Conservation (phyloP, 2,113 vertebrate genomes). For the Etheostoma spectabile region DNA sequence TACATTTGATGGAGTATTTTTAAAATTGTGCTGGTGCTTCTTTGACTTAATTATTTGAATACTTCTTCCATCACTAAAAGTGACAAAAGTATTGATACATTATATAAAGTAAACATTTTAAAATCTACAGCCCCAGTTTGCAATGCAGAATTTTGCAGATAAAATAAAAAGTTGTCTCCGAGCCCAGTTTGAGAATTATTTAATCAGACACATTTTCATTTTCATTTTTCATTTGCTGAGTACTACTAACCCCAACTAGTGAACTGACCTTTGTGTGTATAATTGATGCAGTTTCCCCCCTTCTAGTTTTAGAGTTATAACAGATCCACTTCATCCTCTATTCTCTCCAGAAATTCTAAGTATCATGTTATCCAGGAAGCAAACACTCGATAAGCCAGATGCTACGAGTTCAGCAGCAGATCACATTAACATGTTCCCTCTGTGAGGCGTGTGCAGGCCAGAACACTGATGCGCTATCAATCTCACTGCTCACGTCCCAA, state of each 20-base stretch:
- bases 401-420: constrained; percentile 30
- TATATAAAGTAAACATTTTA: neutral
- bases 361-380: constrained; percentile 28
- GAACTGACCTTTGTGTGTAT: neutral
- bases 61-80: too few relatives aligned
- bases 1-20: neutral
- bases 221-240: neutral
- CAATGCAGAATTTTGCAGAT: neutral
- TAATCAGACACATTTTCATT: neutral
- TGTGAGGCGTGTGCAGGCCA: constrained; percentile 7
- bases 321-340: neutral
- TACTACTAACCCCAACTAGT: neutral
- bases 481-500: constrained; percentile 16
- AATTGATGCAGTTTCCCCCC: neutral
- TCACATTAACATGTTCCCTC: constrained; percentile 31
- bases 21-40: neutral
- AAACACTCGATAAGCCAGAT: neutral
- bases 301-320: constrained; percentile 3
- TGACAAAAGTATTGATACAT: too few relatives aligned
- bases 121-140: neutral
- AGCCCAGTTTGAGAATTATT: neutral
- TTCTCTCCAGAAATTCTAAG: neutral
- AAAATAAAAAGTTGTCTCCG: neutral
- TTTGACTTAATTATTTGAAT: neutral
- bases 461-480: constrained; percentile 7